Base-by-base conservation (phyloP, 2,797 vertebrate genomes). In the Amazona finschi region DNA sequence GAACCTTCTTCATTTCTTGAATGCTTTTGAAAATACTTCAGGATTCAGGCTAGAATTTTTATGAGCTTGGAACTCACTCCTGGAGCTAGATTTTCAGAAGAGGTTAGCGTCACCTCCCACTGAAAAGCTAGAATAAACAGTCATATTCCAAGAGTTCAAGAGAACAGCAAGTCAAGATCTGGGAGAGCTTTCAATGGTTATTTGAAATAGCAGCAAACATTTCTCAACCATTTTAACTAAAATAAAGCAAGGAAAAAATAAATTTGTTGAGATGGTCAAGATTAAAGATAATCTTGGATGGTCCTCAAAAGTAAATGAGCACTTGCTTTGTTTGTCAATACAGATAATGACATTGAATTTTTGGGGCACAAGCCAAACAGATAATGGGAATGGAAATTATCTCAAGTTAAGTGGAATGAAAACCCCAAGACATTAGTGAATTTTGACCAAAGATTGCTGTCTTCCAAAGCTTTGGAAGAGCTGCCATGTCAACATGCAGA, bases 171-270 rank as follows among this genome's bases (percentile, higher is more conserved):
- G 90, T 81, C 76, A 94, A 85, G 50, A n/a, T 86, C 90, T 78
- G 52, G 16, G 81, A 88, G 50, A 70, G 50, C 12, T 88, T 90
- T 87, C 83, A 94, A 88, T 91, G 85, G 70, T 78, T 93, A 84
- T 91, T 89, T 91, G 77, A 90, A 93, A 86, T 16, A 69, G 84
- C 50, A 70, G 80, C 36, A 86, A 89, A 73, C 11, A 70, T 81
- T 93, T 90, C 70, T 79, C 85, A 86, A 81, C n/a, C 5, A 55
- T 73, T 88, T 93, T 81, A 73, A 90, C 94, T 86, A 88, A 96
- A 93, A 79, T 38, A 76, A 78, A 84, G 8, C 28, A 84, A 91
- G 36, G 21, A 55, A 94, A 86, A 87, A 87, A 72, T 5, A 88
- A 50, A 69, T 82, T 50, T 82, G 4, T 79, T 66, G 55, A 84